Conservation (phyloP, 2,888 invertebrate genomes). For the Romanomermis culicivorax region DNA sequence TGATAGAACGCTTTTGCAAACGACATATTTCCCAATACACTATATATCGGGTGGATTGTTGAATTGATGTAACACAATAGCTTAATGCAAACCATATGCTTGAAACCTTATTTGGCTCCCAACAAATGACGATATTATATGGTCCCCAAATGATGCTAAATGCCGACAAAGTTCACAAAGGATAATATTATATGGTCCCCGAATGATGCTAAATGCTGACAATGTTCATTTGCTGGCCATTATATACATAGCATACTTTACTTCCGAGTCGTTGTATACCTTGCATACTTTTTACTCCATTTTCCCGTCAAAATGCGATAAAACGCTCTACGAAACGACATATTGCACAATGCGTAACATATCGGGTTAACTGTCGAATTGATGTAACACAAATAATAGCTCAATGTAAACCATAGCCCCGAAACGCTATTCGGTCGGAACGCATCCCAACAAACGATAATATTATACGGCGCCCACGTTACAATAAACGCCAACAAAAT, state of each 20-base stretch:
- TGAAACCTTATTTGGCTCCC: no score
- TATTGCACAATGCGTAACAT: slow-evolving; percentile 93
- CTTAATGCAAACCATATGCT: no score
- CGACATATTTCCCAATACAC: no score
- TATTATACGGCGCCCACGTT: slow-evolving; percentile 97
- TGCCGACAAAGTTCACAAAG: slow-evolving; percentile 80
- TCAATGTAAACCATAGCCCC: slow-evolving; percentile 72
- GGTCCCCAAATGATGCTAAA: slow-evolving; percentile 99
- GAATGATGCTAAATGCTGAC: no score
- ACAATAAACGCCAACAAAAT: slow-evolving; percentile 90
- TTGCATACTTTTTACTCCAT: slow-evolving; percentile 40
- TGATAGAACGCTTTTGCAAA: no score
- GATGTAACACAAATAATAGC: slow-evolving; percentile 95
- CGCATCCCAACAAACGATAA: slow-evolving; percentile 26
- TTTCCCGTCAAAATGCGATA: slow-evolving; percentile 80
- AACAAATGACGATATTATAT: no score
- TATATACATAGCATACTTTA: no score
- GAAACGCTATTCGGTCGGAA: slow-evolving; percentile 58
- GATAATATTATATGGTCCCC: no score
- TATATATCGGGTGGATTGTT: no score
- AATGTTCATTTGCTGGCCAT: no score
- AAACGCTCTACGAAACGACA: slow-evolving; percentile 85
- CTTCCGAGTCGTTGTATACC: no score
- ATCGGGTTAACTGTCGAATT: slow-evolving; percentile 98
- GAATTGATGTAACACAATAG: no score